These are phyloP conservation scores for Centropyge bicolor DNA, from an alignment of 2,797 vertebrate genomes.

Conservation along the genomic window DNA sequence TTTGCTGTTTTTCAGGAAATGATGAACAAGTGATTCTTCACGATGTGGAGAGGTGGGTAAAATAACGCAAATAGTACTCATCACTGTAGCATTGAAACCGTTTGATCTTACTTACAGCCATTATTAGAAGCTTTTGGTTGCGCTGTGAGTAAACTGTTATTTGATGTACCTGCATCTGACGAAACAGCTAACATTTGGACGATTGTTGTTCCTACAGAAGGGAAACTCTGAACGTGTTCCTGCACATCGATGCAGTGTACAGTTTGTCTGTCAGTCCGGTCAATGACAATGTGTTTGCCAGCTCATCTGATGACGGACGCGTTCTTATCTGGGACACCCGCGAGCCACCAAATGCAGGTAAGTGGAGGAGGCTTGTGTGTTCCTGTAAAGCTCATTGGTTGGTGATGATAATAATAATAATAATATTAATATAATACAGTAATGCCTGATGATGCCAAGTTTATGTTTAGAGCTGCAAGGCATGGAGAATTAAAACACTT, in stretches of 20 bases:
- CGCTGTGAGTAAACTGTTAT: neutral
- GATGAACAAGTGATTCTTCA: constrained; percentile 99
- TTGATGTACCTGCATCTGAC: neutral
- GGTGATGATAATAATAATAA: neutral
- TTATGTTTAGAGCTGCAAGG: neutral
- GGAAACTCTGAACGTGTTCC: constrained; percentile 96
- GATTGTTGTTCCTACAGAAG: constrained; percentile 82
- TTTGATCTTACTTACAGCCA: neutral
- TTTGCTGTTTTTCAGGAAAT: constrained; percentile 89
- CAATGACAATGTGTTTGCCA: constrained; percentile 98
- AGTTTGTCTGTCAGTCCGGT: constrained; percentile 97
- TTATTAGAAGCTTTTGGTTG: neutral
- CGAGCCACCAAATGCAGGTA: constrained; percentile 95
- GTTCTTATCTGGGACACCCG: constrained; percentile 99
- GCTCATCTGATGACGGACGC: constrained; percentile 96
- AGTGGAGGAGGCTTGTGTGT: neutral
- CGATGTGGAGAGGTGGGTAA: constrained; percentile 93
- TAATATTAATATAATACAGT: neutral
- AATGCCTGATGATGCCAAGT: too few species aligned
- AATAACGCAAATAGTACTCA: neutral
- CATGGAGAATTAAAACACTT: neutral
- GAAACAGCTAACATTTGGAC: neutral
- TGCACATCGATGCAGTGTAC: constrained; percentile 97
- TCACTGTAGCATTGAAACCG: neutral
- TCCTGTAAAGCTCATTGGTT: neutral